Base-by-base conservation (phyloP, 2,113 vertebrate genomes). In the Platichthys flesus region DNA sequence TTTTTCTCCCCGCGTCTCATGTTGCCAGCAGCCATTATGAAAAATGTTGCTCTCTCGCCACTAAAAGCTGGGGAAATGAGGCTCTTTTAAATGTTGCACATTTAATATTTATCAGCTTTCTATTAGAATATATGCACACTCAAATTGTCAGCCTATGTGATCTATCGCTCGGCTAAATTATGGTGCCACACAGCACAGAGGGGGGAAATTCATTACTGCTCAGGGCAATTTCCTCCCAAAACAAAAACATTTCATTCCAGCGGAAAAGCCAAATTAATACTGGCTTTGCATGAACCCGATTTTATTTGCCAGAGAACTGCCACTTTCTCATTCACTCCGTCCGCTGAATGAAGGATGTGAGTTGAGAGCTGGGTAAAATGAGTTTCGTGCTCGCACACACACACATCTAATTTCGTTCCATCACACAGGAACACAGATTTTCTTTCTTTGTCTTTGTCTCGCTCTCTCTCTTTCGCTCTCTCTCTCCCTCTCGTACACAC, bases 91-190 rank as follows among this genome's bases (percentile, higher is more conserved):
- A 94, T 92, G 88, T 91, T 81, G 85, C 90, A 82, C 92, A 90
- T 95, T 94, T 93, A 93, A 94, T 94, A 94, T 95, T 94, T 93
- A 94, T 94, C 92, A 93, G 93, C 90, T 90, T 90, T 89, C 91
- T 89, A 93, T 94, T 94, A 92, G 92, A 94, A 93, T 94, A 93
- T 93, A 94, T 92, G 91, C 94, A 89, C 88, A 85, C 78, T 93
- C 89, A 93, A 93, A 93, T 94, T 84, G 91, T 91, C 85, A 70
- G 90, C 81, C 89, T 71, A 83, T 84, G 90, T 94, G 94, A 95
- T 95, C 94, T 94, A 95, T 95, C 90, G 90, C 85, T 89, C 87
- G 83, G 91, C 86, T 94, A 94, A 95, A 95, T 94, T 91, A 86
- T 91, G 84, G 88, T 90, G 93, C 92, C 93, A 94, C 86, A 75